Evolutionary conservation across 30 jellyfish, hydroid and myxozoan genomes (phyloP).

Genomic region (Nemopilema nomurai): DNA sequence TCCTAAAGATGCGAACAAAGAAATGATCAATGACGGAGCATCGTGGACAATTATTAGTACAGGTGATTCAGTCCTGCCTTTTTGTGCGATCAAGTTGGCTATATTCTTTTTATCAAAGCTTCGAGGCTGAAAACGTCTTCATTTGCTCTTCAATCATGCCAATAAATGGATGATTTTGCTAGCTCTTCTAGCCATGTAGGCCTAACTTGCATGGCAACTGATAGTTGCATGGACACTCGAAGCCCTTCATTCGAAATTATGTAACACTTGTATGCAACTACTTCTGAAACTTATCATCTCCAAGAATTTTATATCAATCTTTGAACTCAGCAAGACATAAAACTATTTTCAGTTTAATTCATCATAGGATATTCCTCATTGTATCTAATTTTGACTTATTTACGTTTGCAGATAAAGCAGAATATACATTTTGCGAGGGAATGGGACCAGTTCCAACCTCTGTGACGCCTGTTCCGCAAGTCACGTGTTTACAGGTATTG

Average conservation of each 20-base stretch:
- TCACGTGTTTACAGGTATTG: slow-evolving; percentile 72
- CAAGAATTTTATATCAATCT: too few species aligned
- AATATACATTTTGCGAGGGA: slow-evolving; percentile 90
- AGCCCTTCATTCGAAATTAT: too few species aligned
- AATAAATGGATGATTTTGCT: background rate
- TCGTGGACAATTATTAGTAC: slow-evolving; percentile 98
- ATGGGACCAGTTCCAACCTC: slow-evolving; percentile 94
- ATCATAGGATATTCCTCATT: too few species aligned
- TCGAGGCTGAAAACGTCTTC: background rate
- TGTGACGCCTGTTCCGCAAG: slow-evolving; percentile 96
- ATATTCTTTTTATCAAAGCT: too few species aligned
- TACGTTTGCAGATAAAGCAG: slow-evolving; percentile 75
- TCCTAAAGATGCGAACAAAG: slow-evolving; percentile 94
- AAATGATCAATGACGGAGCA: slow-evolving; percentile 94
- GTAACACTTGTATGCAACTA: too few species aligned
- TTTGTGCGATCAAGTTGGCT: background rate
- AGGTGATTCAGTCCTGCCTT: slow-evolving; percentile 39
- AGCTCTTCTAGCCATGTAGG: background rate
- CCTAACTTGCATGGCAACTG: background rate
- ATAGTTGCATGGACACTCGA: too few species aligned
- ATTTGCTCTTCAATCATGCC: background rate
- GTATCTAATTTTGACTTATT: background rate
- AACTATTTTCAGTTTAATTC: too few species aligned
- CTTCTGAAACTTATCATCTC: too few species aligned
- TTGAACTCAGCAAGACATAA: too few species aligned